Base-by-base conservation (phyloP, 2,888 invertebrate genomes). In the Gortyna flavago region DNA sequence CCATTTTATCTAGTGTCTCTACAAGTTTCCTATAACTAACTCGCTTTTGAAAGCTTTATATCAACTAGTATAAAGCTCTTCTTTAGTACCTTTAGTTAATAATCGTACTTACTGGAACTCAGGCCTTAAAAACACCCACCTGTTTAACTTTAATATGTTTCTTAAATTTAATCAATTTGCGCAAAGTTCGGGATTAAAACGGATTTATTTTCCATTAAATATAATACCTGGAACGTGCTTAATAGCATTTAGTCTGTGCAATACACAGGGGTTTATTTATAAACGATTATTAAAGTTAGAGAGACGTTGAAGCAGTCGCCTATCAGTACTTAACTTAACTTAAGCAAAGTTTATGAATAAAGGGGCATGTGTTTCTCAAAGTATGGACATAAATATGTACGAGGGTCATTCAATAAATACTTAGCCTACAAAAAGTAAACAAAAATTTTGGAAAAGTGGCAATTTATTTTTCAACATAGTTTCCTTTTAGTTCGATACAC, bases 31-130 rank as follows among this genome's bases (percentile, higher is more conserved):
- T 38, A 48, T 57, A 32, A 38, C 54, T 54, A 25, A 54, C 59
- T 78, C 25, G 16, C 25, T 54, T 73, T 11, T 59, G 48, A 68
- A 64, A 68, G 32, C 67, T 68, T 74, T 79, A 64, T n/a, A 68
- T 8, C 5, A 16, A 16, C 38, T 13, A n/a, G 13, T 25, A 38
- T 57, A 11, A 29, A 61, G 59, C 16, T 66, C 29, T 51, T 61
- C 18, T 77, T 41, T 51, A 51, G 38, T 41, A 8, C 57, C 0
- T 67, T 18, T 18, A 76, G 35, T 62, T 29, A 38, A 65, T 76
- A 35, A 21, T 48, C n/a, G 16, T 11, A 67, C 35, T 48, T 64
- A 57, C 32, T 16, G 16, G 65, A 41, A 41, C 44, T 72, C 7
- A 35, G n/a, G 32, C 51, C 38, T 48, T 57, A 29, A 35, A 54